Base-by-base conservation (phyloP, 2,888 invertebrate genomes). In the Amphipoea lucens region DNA sequence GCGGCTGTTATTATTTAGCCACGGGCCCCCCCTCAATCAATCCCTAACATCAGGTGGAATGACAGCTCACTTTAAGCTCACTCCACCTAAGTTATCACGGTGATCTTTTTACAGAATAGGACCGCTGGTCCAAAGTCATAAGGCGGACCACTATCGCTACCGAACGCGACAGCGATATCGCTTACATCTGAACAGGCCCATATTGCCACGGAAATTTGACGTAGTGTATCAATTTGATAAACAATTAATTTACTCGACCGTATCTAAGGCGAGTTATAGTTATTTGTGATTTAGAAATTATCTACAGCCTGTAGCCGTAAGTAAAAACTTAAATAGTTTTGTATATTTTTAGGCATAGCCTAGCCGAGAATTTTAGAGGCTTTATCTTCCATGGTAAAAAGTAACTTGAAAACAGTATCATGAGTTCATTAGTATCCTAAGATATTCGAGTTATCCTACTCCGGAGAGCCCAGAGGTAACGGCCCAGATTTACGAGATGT, bases 221-320 rank as follows among this genome's bases (percentile, higher is more conserved):
- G 23, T 23, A 40, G 17, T 0, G 3, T n/a, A n/a, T 42, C 42
- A 42, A 20, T 42, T 62, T n/a, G 40, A 62, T 42, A 42, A 71
- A 42, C n/a, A 60, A 14, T 51, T 51, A 48, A n/a, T 57, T 71
- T 11, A 6, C 0, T 9, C 23, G 36, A 2, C n/a, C 40, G 40
- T 54, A 57, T 57, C 9, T 54, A 17, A 54, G 40, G 40, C n/a
- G 9, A 40, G 9, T 36, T n/a, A 23, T 54, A 54, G 70, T 70
- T 7, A 29, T 12, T 69, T 70, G 70, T 69, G n/a, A 69, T 69
- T 70, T 51, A 70, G n/a, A 48, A 75, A 23, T 23, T 4, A 51
- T 29, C 4, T 51, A 6, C 48, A 40, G 12, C 57, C 23, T 20
- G 6, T 78, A 77, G 65, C 0, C 0, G 23, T 78, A 69, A 78